Conservation (phyloP, 2,888 invertebrate species). For the Lobophora halterata region DNA sequence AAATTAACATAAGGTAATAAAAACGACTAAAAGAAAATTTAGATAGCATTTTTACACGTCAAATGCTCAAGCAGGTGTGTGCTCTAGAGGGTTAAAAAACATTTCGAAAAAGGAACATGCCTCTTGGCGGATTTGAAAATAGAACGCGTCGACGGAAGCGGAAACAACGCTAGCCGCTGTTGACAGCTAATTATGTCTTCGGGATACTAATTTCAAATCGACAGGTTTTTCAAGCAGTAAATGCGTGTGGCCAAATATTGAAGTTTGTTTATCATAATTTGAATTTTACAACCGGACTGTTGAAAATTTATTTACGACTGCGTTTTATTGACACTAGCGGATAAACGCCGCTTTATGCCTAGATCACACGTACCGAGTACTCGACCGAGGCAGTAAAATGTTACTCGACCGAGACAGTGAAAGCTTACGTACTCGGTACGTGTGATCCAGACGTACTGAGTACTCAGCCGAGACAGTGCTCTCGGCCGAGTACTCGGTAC, state of each 20-base stretch:
- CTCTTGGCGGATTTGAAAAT: constrained; percentile 71
- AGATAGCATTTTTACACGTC: constrained; percentile 70
- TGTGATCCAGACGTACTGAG: too few species aligned
- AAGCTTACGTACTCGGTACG: too few species aligned
- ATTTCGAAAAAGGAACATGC: constrained; percentile 37
- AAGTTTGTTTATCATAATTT: constrained; percentile 67
- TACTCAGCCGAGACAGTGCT: too few species aligned
- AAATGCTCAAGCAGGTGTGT: constrained; percentile 72
- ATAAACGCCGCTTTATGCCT: constrained; percentile 49
- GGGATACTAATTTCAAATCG: constrained; percentile 71
- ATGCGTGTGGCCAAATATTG: constrained; percentile 34
- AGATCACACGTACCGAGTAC: too few species aligned
- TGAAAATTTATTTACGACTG: constrained; percentile 66
- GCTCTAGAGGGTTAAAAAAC: constrained; percentile 33
- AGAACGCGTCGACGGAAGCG: constrained; percentile 74
- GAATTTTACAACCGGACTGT: constrained; percentile 65
- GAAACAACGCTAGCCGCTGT: constrained; percentile 68
- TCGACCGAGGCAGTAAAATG: too few species aligned
- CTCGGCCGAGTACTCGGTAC: too few species aligned
- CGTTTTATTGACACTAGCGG: constrained; percentile 60
- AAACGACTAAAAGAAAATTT: constrained; percentile 77
- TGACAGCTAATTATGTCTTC: constrained; percentile 78
- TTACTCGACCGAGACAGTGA: too few species aligned
- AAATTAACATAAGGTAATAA: constrained; percentile 79
- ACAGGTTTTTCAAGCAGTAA: constrained; percentile 58